A percentile compares a stretch with the other conserved stretches of the same genome.
Evolutionary conservation across 2,888 invertebrate genomes (phyloP).

Genomic region (Acrocera orbiculus): DNA sequence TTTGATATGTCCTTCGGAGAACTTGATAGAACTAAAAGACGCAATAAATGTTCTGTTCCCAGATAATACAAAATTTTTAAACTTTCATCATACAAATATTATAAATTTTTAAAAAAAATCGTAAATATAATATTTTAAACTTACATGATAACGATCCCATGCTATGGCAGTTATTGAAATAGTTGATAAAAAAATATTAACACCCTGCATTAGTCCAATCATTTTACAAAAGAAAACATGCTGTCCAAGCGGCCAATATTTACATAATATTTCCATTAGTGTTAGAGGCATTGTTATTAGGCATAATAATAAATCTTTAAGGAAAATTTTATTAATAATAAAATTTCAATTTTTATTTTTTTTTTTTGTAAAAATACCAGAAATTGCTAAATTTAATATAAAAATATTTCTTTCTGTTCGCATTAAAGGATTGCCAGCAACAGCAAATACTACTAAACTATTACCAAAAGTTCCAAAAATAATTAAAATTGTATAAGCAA

Average conservation of each 20-base stretch:
- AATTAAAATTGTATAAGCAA: slow-evolving; percentile 57
- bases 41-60: no score
- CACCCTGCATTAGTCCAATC: slow-evolving; percentile 71
- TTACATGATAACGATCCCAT: slow-evolving; percentile 63
- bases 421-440: slow-evolving; percentile 75
- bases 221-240: slow-evolving; percentile 64
- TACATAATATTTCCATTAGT: slow-evolving; percentile 65
- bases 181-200: slow-evolving; percentile 83
- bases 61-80: no score
- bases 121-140: no score
- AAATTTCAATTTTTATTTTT: neutral
- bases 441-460: slow-evolving; percentile 60
- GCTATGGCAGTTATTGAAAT: slow-evolving; percentile 87
- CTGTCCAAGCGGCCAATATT: slow-evolving; percentile 69
- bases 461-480: slow-evolving; percentile 72
- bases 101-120: no score
- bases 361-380: slow-evolving; percentile 23
- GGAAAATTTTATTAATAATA: slow-evolving; percentile 1
- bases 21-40: no score
- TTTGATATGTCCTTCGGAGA: no score
- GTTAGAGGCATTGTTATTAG: slow-evolving; percentile 82
- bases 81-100: no score
- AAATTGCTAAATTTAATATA: slow-evolving; percentile 75
- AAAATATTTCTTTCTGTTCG: slow-evolving; percentile 84
- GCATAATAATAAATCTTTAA: slow-evolving; percentile 59